Evolutionary conservation across 2,113 vertebrate species (phyloP).

Genomic region (Oryzias woworae): DNA sequence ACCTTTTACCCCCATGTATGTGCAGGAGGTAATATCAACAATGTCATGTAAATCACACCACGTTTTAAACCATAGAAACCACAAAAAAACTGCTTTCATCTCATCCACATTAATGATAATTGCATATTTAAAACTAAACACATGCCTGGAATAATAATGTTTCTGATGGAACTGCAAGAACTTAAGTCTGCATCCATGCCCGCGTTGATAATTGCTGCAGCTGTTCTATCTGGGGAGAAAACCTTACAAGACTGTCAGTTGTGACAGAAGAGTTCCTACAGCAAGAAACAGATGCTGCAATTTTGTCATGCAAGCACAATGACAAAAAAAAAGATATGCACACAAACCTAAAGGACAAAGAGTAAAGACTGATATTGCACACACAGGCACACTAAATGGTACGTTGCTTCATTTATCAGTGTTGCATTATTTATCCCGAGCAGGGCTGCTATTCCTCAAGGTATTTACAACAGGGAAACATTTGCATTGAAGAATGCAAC

Average conservation of each 20-base stretch:
- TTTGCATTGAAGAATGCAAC: constrained; percentile 56
- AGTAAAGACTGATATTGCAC: constrained; percentile 38
- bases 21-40: too few species aligned
- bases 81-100: too few species aligned
- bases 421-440: constrained; percentile 67
- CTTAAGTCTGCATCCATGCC: not conserved
- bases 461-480: constrained; percentile 65
- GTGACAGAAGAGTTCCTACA: constrained; percentile 46
- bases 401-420: constrained; percentile 60
- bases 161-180: too few species aligned
- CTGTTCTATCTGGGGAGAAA: constrained; percentile 60
- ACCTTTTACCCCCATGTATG: too few species aligned
- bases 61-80: too few species aligned
- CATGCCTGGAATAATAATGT: too few species aligned
- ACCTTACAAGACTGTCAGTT: constrained; percentile 51
- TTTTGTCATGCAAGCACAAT: constrained; percentile 49
- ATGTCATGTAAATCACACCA: too few species aligned
- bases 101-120: too few species aligned
- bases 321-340: constrained; percentile 21
- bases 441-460: constrained; percentile 54
- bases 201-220: constrained; percentile 50
- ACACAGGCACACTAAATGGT: constrained; percentile 2
- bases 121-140: too few species aligned
- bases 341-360: constrained; percentile 35
- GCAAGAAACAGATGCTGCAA: constrained; percentile 55